phyloP scores from a whole-genome alignment of 92 coral and sea anemone genomes.

The Nematostella vectensis region DNA sequence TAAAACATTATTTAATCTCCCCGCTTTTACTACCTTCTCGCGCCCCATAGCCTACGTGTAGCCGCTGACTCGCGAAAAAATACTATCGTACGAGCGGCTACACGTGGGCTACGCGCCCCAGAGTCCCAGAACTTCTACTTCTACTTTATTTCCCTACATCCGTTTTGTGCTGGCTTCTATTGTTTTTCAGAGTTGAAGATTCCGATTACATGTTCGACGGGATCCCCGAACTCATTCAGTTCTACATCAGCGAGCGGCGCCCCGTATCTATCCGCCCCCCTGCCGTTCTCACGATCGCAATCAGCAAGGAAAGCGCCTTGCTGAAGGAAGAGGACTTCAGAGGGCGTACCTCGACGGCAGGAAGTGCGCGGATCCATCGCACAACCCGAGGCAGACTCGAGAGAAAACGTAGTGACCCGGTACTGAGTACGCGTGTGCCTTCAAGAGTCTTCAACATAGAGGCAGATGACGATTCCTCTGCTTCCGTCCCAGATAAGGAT shows the following conservation, averaged over 20 bases:
- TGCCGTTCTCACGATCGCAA: constrained; percentile 59
- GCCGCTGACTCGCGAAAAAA: too few species aligned
- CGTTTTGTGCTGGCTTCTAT: too few species aligned
- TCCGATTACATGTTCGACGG: constrained; percentile 62
- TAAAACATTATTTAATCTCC: too few species aligned
- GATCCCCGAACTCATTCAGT: constrained; percentile 65
- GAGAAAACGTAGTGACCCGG: constrained; percentile 48
- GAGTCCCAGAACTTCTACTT: too few species aligned
- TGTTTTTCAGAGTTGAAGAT: constrained; percentile 70
- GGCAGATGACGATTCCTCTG: not conserved
- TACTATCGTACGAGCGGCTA: too few species aligned
- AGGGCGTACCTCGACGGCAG: constrained; percentile 30
- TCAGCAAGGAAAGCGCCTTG: constrained; percentile 80
- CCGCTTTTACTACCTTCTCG: too few species aligned
- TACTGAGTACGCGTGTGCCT: constrained; percentile 27
- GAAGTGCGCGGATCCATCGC: constrained; percentile 26
- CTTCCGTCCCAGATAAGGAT: constrained; percentile 1
- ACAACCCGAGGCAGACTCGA: constrained; percentile 17
- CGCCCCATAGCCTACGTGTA: too few species aligned
- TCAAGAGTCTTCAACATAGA: constrained; percentile 22
- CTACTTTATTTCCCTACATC: too few species aligned
- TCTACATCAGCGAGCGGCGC: constrained; percentile 51
- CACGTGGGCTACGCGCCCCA: too few species aligned
- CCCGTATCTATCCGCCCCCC: constrained; percentile 58
- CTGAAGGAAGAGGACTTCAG: constrained; percentile 56